Percentiles rank a stretch among this genome's conserved stretches.
These are phyloP conservation scores for Hemichromis elongatus DNA, from an alignment of 2,113 vertebrate genomes.

Conservation along the genomic window DNA sequence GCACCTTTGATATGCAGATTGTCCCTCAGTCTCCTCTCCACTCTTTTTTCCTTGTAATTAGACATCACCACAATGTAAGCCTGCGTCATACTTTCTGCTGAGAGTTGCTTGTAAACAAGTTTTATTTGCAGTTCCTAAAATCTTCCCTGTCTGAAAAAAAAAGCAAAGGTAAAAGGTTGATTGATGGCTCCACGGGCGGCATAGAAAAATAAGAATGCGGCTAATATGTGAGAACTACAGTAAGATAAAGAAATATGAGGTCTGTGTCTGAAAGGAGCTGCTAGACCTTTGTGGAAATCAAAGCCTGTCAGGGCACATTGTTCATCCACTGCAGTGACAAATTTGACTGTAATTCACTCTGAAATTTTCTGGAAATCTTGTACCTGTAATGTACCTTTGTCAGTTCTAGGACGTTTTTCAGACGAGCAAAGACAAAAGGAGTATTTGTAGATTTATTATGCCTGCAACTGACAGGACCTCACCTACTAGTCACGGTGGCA, in stretches of 20 bases:
- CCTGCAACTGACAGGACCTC: background rate
- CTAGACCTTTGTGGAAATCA: background rate
- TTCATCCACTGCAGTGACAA: background rate
- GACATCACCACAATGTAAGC: background rate
- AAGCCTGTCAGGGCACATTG: background rate
- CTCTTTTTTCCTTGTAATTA: constrained; percentile 34
- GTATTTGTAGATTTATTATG: constrained; percentile 1
- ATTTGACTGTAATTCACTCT: background rate
- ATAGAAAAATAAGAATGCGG: background rate
- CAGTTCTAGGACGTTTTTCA: background rate
- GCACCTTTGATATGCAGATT: constrained; percentile 49
- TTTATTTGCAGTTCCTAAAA: background rate
- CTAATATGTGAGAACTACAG: background rate
- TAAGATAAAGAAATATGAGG: background rate
- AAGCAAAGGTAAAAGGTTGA: background rate
- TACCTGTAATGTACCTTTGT: background rate
- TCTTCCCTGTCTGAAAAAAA: background rate
- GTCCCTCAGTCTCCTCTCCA: background rate
- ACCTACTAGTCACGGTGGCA: background rate
- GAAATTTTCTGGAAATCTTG: constrained; percentile 2
- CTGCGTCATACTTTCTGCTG: background rate
- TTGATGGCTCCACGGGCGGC: background rate
- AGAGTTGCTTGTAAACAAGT: background rate
- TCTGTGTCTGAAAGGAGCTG: background rate
- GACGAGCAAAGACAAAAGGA: constrained; percentile 14